Evolutionary conservation across 2,888 invertebrate species (phyloP), one percentile per base, ranked within the genome.

Genomic region (Pomacea canaliculata): DNA sequence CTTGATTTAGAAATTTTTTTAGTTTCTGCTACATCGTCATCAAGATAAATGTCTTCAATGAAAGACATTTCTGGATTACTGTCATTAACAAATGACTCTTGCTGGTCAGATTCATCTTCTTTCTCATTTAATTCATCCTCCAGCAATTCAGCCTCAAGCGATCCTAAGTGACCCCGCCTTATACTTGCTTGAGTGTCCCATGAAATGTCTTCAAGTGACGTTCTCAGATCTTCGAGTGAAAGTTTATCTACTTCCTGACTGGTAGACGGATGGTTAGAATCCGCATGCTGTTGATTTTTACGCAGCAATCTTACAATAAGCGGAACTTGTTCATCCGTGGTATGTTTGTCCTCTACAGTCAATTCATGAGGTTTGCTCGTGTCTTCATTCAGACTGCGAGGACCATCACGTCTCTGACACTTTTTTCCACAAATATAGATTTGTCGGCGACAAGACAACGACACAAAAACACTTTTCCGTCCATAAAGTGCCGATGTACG

Each of bases 31-130:
- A 60, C 48, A 2, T 79, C 75, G 49, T 77, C 77, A 67, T 79
- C 79, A 10, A 79, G 70, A 60, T 67, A 69, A 19, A 79, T 70
- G 37, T 73, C 69, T 77, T 79, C 79, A 67, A 77, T 49, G n/a
- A 56, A 56, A 9, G n/a, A 18, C 69, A 69, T 62, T n/a, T 69
- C 69, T 68, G 62, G 48, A 18, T 48, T 3, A n/a, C 10, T 27
- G 8, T 49, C 70, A 46, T 9, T 18, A n/a, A n/a, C 27, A 19
- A 9, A 27, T 19, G 23, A 27, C 12, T 37, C 51, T 37, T 13
- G 23, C 27, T 56, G 19, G 19, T 70, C 23, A 56, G 48, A 18
- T 23, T 27, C 68, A 66, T 70, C 74, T 23, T 51, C 27, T 19
- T 51, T 8, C 56, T 76, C 70, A 2, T 76, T 69, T 66, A 56